These are phyloP conservation scores for Troides helena DNA, from an alignment of 2,888 invertebrate genomes.

Conservation along the genomic window DNA sequence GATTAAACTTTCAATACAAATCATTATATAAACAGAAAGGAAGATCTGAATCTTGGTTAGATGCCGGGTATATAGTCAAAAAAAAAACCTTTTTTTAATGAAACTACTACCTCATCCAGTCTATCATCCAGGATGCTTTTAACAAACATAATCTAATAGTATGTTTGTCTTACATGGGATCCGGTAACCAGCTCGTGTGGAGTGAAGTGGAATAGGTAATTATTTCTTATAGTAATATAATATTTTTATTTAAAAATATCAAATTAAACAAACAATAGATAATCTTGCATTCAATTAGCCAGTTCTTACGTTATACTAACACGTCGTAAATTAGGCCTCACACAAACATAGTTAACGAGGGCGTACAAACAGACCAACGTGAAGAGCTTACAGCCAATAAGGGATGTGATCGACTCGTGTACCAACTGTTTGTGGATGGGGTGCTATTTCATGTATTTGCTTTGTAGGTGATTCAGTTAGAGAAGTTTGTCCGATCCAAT, in stretches of 20 bases:
- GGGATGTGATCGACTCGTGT: constrained; percentile 59
- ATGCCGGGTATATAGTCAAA: no score
- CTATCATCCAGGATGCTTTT: no score
- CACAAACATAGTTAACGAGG: constrained; percentile 75
- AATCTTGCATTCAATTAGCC: constrained; percentile 55
- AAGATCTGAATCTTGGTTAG: no score
- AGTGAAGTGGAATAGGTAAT: no score
- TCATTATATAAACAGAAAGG: no score
- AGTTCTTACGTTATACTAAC: constrained; percentile 61
- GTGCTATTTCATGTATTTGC: constrained; percentile 60
- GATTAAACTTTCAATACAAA: no score
- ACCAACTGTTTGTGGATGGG: constrained; percentile 63
- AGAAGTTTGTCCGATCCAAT: constrained; percentile 12
- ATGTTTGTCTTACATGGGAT: no score
- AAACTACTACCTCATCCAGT: no score
- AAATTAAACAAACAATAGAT: background rate
- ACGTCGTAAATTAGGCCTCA: constrained; percentile 72
- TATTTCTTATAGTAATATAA: no score
- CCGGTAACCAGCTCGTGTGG: no score
- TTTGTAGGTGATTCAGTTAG: constrained; percentile 37
- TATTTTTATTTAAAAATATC: background rate
- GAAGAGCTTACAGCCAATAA: constrained; percentile 73
- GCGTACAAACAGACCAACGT: constrained; percentile 61
- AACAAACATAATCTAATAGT: no score
- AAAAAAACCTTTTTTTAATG: no score